Evolutionary conservation across 2,888 invertebrate genomes (phyloP), one percentile per base, ranked within the genome.

Genomic region (Volucella inflata): DNA sequence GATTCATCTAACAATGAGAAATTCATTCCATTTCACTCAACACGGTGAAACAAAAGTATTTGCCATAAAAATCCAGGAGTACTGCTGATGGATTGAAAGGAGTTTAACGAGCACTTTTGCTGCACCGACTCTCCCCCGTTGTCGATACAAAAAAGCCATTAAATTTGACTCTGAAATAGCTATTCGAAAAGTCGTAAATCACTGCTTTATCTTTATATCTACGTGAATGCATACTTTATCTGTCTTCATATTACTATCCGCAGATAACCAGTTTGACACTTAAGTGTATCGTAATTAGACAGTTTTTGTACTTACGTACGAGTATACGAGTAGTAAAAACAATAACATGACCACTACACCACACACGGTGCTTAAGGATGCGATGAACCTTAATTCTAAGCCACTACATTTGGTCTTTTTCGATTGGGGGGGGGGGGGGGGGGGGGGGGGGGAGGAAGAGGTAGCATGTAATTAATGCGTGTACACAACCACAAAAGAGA

Each of bases 381-480:
- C 30, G 30, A 30, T 30, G 30, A 30, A 30, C 30, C 6, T 30
- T 30, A 30, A 30, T 30, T 30, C 0, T 30, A 0, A 30, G 30
- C 30, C 30, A 30, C 30, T 30, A 6, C 30, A 30, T 30, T 30
- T 30, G 30, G 30, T 30, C 30, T 30, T 30, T 30, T 12, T 3
- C 17, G 40, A 38, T 1, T 2, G 14, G 57, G 38, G 14, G 14
- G 0, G 8, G 38, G 38, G 30, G 3, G 11, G 9, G 55, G 57
- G 38, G 14, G 14, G 0, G 8, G 38, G 38, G 30, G 3, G 11
- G 9, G 55, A n/a, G n/a, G n/a, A n/a, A n/a, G n/a, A n/a, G n/a
- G n/a, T n/a, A 51, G 30, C 59, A 40, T 77, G 81, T 81, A 85
- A 85, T 85, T 85, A 85, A 85, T 85, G 85, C 85, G 81, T 78